Evolutionary conservation across 2,113 vertebrate species (phyloP).

Genomic region (Riparia riparia): DNA sequence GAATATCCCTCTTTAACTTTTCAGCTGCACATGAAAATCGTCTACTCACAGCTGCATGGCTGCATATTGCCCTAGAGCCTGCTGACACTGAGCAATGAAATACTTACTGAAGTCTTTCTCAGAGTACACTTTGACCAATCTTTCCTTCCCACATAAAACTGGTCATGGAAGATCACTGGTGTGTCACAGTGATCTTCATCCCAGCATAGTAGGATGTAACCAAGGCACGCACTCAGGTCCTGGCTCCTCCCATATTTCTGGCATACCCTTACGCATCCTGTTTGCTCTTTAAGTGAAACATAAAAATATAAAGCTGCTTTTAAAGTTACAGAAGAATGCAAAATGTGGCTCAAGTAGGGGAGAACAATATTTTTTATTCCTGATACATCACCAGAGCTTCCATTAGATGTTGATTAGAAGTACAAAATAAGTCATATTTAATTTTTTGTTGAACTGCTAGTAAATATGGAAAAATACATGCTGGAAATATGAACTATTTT

Average conservation of each 20-base stretch:
- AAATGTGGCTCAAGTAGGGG: neutral
- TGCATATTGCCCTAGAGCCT: neutral
- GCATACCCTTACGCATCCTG: neutral
- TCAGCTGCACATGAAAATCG: neutral
- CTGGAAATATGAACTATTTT: neutral
- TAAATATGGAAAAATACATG: neutral
- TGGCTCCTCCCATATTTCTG: neutral
- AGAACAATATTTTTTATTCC: neutral
- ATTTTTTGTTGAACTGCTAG: neutral
- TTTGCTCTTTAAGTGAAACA: neutral
- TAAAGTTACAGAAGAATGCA: neutral
- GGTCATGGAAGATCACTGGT: neutral
- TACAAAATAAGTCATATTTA: neutral
- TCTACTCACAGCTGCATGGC: neutral
- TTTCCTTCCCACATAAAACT: neutral
- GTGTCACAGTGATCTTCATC: neutral
- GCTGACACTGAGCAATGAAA: accelerated
- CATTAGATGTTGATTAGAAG: neutral
- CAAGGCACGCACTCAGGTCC: neutral
- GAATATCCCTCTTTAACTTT: neutral
- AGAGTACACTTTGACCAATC: neutral
- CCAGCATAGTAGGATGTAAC: accelerated
- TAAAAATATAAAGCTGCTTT: neutral
- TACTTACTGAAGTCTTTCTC: neutral
- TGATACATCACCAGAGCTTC: neutral